Evolutionary conservation across 2,113 vertebrate genomes (phyloP).

Genomic region (Notothenia coriiceps): DNA sequence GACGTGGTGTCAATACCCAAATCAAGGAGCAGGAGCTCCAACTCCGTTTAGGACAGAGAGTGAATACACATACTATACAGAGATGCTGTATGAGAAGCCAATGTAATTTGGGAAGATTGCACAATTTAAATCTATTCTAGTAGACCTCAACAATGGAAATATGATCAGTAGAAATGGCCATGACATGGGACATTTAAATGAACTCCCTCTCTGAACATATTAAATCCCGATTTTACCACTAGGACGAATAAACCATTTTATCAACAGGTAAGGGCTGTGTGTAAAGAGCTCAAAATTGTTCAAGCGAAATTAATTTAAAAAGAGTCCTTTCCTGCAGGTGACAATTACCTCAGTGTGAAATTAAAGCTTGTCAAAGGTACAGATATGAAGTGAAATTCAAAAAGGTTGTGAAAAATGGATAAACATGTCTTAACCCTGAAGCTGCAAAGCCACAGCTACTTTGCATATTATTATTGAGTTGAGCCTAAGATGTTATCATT

Average conservation of each 20-base stretch:
- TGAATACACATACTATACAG: no score
- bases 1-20: no score
- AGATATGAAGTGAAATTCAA: constrained; percentile 44
- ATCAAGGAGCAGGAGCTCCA: no score
- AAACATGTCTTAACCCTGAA: constrained; percentile 51
- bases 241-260: constrained; percentile 7
- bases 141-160: no score
- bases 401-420: constrained; percentile 44
- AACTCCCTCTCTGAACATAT: not conserved
- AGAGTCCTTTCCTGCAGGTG: constrained; percentile 14
- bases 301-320: not conserved
- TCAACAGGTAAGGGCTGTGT: not conserved
- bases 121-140: no score
- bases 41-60: no score
- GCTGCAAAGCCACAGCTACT: constrained; percentile 39
- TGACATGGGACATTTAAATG: no score
- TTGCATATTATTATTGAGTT: constrained; percentile 53
- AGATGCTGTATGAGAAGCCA: no score
- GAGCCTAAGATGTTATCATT: constrained; percentile 34
- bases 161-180: no score
- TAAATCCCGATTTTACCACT: constrained; percentile 1
- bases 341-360: constrained; percentile 57
- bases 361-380: constrained; percentile 51
- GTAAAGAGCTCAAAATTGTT: constrained; percentile 31
- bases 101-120: no score